Conservation (phyloP, 2,113 vertebrate species). For the Erythrocercus mccallii region DNA sequence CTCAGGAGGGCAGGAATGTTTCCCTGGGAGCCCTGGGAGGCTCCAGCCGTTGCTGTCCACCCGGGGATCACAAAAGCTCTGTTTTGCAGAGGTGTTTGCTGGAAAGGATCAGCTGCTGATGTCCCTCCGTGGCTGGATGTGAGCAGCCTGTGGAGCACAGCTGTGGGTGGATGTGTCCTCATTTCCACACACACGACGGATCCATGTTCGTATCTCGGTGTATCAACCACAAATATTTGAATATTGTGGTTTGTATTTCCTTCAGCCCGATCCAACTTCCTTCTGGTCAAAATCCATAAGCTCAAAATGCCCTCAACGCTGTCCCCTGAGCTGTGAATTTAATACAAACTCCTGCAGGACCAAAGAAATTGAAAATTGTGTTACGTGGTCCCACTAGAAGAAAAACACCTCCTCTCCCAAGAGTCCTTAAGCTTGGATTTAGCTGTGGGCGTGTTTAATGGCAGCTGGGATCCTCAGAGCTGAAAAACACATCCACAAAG, state of each 20-base stretch:
- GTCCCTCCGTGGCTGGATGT: not conserved
- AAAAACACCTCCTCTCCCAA: not conserved
- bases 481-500: not conserved
- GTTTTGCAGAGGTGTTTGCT: not conserved
- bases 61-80: not conserved
- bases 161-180: not conserved
- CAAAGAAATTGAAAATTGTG: not conserved
- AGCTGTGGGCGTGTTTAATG: not conserved
- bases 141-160: not conserved
- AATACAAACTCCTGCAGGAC: not conserved
- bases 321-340: not conserved
- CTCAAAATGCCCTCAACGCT: accelerated
- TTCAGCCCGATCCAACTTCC: not conserved
- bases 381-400: not conserved
- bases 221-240: not conserved
- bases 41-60: accelerated
- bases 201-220: not conserved
- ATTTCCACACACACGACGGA: accelerated
- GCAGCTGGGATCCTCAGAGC: not conserved
- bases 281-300: not conserved
- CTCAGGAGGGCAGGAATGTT: not conserved
- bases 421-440: not conserved
- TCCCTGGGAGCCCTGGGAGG: not conserved
- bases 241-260: not conserved
- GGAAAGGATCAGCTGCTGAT: not conserved